Base-by-base conservation (phyloP, 1,140 invertebrate species). In the Leptinotarsa undecemlineata region DNA sequence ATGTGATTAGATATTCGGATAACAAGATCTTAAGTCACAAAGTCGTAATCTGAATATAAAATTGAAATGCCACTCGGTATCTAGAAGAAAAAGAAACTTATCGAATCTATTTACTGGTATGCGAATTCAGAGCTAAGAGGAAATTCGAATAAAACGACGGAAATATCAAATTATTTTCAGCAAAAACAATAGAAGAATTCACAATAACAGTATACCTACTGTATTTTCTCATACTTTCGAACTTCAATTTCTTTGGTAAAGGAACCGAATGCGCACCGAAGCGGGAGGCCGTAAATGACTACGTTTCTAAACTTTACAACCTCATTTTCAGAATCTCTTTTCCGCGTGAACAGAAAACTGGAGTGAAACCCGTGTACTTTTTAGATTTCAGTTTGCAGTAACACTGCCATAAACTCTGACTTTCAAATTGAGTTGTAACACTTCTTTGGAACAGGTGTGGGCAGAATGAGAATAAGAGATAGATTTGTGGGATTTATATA, bases 251-350 rank as follows among this genome's bases (percentile, higher is more conserved):
- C 6, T 2, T 19, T 57, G 51, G 51, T 57, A 17, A 57, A 57
- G 51, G 51, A 57, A 57, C 51, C 51, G 51, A 57, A 57, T 57
- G n/a, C 51, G 6, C 51, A 15, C 51, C 51, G 4, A 57, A 19
- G 15, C 51, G 4, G n/a, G 13, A 15, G 5, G 51, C n/a, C 15
- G 51, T 57, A 57, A 57, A 57, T 57, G 51, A 57, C 15, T 57
- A 57, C 51, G 51, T 57, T 57, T 57, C 51, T 19, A 57, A 57
- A 57, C 51, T 57, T 57, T 57, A 57, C 51, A 57, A 57, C 51
- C 51, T 57, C 51, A 57, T 57, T 57, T 19, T 57, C 51, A 57
- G 51, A 57, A 57, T 57, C 51, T 57, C 51, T 57, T 57, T 57
- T 57, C 51, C 51, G 51, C 51, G 51, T 57, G 51, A 57, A 57